Conservation (phyloP, 1,140 invertebrate genomes). For the Antheraea pernyi region DNA sequence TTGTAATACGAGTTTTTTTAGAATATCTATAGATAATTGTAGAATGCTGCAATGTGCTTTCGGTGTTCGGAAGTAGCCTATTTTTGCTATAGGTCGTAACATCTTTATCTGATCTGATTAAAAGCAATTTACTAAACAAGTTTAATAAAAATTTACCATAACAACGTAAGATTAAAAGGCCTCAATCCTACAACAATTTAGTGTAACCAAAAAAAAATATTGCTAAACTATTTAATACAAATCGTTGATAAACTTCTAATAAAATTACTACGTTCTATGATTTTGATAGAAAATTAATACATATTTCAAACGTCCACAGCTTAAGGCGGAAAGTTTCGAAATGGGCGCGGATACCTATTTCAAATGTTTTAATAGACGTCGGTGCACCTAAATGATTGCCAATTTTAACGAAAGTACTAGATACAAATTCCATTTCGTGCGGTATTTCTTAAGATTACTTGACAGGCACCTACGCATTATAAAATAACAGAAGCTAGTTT, state of each 20-base stretch:
- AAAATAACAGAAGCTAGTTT: not conserved
- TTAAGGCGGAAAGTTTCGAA: constrained; percentile 28
- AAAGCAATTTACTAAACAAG: too few species aligned
- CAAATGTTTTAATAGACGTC: constrained; percentile 18
- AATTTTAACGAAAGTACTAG: not conserved
- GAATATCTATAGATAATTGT: too few species aligned
- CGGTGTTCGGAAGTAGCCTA: too few species aligned
- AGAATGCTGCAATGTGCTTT: too few species aligned
- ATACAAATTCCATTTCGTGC: not conserved
- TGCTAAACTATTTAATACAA: not conserved
- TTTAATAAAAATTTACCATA: too few species aligned
- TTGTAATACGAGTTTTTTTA: too few species aligned
- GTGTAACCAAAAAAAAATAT: too few species aligned
- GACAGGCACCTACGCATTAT: not conserved
- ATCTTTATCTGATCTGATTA: too few species aligned
- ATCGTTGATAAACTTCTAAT: not conserved
- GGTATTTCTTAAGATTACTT: not conserved
- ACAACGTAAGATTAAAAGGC: too few species aligned
- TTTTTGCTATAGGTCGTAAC: too few species aligned
- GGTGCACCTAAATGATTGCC: constrained; percentile 7
- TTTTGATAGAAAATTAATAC: constrained; percentile 35
- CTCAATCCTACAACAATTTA: too few species aligned
- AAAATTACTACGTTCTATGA: constrained; percentile 16
- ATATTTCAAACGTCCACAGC: constrained; percentile 28
- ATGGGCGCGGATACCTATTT: constrained; percentile 22